phyloP scores from a whole-genome alignment of 2,113 vertebrate species.

The Kobus ellipsiprymnus region DNA sequence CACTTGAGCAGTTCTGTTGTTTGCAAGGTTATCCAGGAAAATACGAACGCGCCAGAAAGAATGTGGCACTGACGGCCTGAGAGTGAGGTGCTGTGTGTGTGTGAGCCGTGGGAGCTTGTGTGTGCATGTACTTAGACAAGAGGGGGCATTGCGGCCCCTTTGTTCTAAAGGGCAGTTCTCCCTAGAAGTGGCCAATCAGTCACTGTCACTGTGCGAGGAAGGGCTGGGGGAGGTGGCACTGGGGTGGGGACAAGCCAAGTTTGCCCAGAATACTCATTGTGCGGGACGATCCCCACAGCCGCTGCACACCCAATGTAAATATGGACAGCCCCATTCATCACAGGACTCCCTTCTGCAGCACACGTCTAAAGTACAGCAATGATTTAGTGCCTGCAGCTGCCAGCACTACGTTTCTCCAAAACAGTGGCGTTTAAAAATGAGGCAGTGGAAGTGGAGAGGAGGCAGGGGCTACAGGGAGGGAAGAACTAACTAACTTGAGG shows the following conservation, averaged over 20 bases:
- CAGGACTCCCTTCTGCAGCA: slow-evolving; percentile 70
- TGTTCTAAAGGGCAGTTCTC: slow-evolving; percentile 61
- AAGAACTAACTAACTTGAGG: not conserved
- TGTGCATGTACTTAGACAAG: not conserved
- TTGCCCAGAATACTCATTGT: slow-evolving; percentile 69
- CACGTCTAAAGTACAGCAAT: slow-evolving; percentile 69
- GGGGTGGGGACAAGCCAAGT: slow-evolving; percentile 52
- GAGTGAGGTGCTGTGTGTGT: not conserved
- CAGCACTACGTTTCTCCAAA: slow-evolving; percentile 60
- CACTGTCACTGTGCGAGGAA: slow-evolving; percentile 67
- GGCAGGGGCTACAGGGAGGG: not conserved
- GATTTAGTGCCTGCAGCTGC: slow-evolving; percentile 83
- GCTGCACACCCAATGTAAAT: slow-evolving; percentile 77
- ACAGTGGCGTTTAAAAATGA: slow-evolving; percentile 66
- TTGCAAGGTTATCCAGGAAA: slow-evolving; percentile 55
- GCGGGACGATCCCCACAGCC: slow-evolving; percentile 71
- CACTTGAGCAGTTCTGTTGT: not conserved
- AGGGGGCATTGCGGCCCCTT: slow-evolving; percentile 30
- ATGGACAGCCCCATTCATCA: slow-evolving; percentile 83
- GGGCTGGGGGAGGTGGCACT: slow-evolving; percentile 12
- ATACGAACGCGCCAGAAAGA: not conserved
- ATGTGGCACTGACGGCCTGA: not conserved
- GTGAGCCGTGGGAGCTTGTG: not conserved
- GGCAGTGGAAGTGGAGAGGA: slow-evolving; percentile 17
- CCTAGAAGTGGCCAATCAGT: slow-evolving; percentile 73